Conservation (phyloP, 2,888 invertebrate species). For the Tridacna gigas region DNA sequence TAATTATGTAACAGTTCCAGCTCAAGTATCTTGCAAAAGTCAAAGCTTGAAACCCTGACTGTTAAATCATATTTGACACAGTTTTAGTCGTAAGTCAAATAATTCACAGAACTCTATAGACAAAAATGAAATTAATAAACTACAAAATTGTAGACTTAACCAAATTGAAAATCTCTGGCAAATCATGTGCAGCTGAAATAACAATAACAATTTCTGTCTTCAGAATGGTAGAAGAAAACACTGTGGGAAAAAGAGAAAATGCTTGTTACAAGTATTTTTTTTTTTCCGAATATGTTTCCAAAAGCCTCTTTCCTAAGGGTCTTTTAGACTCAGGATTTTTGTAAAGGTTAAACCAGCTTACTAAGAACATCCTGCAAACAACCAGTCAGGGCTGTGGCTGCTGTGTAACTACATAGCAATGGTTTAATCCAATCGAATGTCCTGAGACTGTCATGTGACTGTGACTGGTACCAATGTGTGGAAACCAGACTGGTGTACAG, state of each 20-base stretch:
- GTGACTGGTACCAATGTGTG: conserved; percentile 70
- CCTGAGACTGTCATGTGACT: conserved; percentile 29
- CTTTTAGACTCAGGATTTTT: background rate
- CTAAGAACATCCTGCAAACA: conserved; percentile 59
- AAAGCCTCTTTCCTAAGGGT: background rate
- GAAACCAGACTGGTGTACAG: conserved; percentile 72
- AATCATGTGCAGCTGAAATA: too few relatives aligned
- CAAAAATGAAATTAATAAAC: too few relatives aligned
- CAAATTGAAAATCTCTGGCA: too few relatives aligned
- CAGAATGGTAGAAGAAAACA: too few relatives aligned
- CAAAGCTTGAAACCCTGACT: too few relatives aligned
- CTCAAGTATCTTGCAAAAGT: too few relatives aligned
- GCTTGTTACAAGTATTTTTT: background rate
- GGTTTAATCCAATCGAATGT: conserved; percentile 70
- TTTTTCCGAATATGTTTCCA: background rate
- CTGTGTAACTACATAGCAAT: conserved; percentile 71
- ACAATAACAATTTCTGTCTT: too few relatives aligned
- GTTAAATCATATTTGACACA: too few relatives aligned
- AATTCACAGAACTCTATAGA: too few relatives aligned
- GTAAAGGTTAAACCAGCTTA: conserved; percentile 38
- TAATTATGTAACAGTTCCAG: too few relatives aligned
- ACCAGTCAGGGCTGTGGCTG: conserved; percentile 70
- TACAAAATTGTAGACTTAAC: too few relatives aligned
- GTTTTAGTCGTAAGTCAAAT: too few relatives aligned
- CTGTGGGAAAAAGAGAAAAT: background rate